A percentile compares a stretch with the other conserved stretches of the same genome.
phyloP scores from a whole-genome alignment of 1,140 invertebrate genomes.

The Gonioctena quinquepunctata region DNA sequence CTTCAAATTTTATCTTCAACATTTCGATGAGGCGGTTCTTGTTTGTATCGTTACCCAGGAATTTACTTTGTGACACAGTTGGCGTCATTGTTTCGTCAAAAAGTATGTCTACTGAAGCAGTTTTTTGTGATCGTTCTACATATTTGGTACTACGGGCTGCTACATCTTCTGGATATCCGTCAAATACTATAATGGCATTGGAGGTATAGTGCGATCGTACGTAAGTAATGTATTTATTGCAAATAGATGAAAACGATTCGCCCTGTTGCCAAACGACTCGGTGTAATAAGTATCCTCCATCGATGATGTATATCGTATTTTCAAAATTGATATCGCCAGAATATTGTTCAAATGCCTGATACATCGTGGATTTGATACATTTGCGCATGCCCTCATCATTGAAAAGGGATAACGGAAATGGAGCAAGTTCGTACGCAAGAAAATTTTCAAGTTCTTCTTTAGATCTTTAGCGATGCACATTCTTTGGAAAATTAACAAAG shows the following conservation, averaged over 20 bases:
- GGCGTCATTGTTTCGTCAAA: not conserved
- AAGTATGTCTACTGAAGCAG: not conserved
- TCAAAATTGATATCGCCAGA: not conserved
- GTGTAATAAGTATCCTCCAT: conserved; percentile 40
- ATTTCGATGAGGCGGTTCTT: not conserved
- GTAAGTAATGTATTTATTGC: conserved; percentile 43
- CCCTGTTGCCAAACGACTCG: conserved; percentile 39
- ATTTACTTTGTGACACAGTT: not conserved
- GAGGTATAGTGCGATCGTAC: conserved; percentile 31
- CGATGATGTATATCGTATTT: conserved; percentile 44
- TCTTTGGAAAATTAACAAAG: not conserved
- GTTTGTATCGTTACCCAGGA: not conserved
- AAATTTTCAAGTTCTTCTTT: not conserved
- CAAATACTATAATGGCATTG: not conserved
- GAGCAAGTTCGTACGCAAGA: not conserved
- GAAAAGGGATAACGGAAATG: conserved; percentile 1
- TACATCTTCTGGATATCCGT: not conserved
- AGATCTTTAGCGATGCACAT: not conserved
- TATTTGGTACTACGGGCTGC: not conserved
- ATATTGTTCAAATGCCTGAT: not conserved
- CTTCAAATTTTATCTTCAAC: not conserved
- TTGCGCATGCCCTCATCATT: no score
- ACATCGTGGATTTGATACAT: not conserved
- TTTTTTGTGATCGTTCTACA: not conserved
- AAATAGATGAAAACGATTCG: conserved; percentile 46